These are phyloP conservation scores for Ascidia mentula DNA, from an alignment of 23 tunicate genomes.

Conservation along the genomic window DNA sequence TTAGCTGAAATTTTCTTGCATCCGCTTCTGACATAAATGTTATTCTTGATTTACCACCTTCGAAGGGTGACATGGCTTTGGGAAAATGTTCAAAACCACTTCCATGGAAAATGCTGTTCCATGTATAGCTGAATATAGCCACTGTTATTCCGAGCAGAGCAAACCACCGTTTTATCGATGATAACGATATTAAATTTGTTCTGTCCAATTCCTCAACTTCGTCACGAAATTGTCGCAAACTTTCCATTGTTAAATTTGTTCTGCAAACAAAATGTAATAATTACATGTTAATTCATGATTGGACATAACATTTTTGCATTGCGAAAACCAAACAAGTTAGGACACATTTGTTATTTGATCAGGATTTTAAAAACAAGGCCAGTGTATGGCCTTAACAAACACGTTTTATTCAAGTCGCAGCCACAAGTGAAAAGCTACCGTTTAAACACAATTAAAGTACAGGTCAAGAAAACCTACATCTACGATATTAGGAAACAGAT, in stretches of 20 bases:
- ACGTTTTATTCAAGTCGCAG: no score
- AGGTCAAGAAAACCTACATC: no score
- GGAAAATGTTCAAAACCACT: slow-evolving; percentile 26
- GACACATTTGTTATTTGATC: no score
- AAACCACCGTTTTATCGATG: slow-evolving; percentile 49
- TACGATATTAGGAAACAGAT: no score
- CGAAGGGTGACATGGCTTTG: not conserved
- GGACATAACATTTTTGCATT: no score
- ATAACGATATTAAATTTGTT: slow-evolving; percentile 30
- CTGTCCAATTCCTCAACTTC: slow-evolving; percentile 46
- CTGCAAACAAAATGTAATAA: not conserved
- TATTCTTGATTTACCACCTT: not conserved
- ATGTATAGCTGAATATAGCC: slow-evolving; percentile 20
- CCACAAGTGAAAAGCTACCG: no score
- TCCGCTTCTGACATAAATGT: slow-evolving; percentile 27
- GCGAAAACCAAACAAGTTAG: no score
- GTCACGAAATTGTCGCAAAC: not conserved
- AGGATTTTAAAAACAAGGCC: no score
- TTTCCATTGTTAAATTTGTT: slow-evolving; percentile 15
- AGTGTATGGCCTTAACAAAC: no score
- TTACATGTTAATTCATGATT: not conserved
- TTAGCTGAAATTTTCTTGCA: slow-evolving; percentile 33
- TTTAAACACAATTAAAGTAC: no score
- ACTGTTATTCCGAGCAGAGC: slow-evolving; percentile 24
- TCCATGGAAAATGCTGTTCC: slow-evolving; percentile 46